Base-by-base conservation (phyloP, 1,140 invertebrate species). In the Hyphantria cunea region DNA sequence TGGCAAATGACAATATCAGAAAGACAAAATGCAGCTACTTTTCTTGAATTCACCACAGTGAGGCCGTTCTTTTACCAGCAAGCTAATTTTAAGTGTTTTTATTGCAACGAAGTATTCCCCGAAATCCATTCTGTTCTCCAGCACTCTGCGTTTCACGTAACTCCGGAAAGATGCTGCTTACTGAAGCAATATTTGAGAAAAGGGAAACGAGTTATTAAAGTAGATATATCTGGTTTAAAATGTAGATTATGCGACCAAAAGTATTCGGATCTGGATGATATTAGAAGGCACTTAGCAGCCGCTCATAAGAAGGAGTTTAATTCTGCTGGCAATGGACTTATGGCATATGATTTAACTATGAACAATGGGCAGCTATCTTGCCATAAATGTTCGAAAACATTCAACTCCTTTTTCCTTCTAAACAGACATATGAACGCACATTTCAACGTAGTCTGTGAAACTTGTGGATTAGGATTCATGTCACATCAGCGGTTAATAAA, bases 1-100 rank as follows among this genome's bases (percentile, higher is more conserved):
- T 90, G 87, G 87, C 86, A 89, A 90, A 87, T 90, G 86, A 89
- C 87, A 3, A 78, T 84, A 72, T 85, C 80, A 7, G 86, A 89
- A 72, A 61, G 87, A 54, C 74, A 87, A 47, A 90, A 89, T 45
- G 84, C 84, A n/a, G 87, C 87, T 0, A 84, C 80, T 0, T 85
- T 89, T 60, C 37, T 90, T 52, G 84, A 88, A 52, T 68, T 54
- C 39, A 86, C 88, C 0, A 86, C 84, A 12, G 71, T 85, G 50
- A 86, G 77, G 53, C 88, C 88, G 0, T 90, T 90, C 61, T 89
- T 78, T 76, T 89, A 89, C 49, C 80, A 88, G 45, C 84, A 86
- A 68, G 83, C 82, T 0, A 89, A 88, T 71, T 90, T 89, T 48
- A 90, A 89, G 75, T 90, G 88, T 55, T 90, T 90, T 66, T 90